A percentile compares a stretch with the other conserved stretches of the same genome.
These are phyloP conservation scores for Leucopsar rothschildi DNA, from an alignment of 2,113 vertebrate species.

Conservation along the genomic window DNA sequence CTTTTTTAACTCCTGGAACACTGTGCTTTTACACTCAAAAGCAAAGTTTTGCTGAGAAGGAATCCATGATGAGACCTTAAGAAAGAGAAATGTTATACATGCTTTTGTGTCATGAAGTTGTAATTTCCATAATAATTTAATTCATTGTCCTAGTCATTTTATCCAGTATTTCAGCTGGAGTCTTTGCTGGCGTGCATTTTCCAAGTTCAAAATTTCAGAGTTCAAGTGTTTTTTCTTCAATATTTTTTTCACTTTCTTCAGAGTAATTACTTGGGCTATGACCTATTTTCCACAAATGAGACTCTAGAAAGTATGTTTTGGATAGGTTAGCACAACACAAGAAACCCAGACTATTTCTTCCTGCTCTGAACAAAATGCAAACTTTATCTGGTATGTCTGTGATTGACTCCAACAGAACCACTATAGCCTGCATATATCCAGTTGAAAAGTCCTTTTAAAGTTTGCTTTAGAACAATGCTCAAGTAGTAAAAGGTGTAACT, in stretches of 20 bases:
- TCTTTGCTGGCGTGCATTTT: not conserved
- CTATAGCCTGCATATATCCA: not conserved
- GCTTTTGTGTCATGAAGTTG: not conserved
- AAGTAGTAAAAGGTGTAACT: not conserved
- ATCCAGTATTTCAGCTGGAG: not conserved
- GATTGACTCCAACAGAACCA: not conserved
- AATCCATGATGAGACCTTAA: not conserved
- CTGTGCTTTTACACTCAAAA: not conserved
- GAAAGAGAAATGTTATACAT: not conserved
- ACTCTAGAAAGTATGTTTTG: constrained; percentile 16
- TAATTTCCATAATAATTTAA: not conserved
- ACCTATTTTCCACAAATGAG: constrained; percentile 30
- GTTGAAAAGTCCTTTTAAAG: not conserved
- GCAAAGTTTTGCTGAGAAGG: not conserved
- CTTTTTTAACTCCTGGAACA: not conserved
- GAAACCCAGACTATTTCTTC: constrained; percentile 1
- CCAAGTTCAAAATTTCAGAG: not conserved
- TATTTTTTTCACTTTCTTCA: not conserved
- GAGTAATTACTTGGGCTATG: not conserved
- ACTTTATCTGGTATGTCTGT: not conserved
- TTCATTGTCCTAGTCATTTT: not conserved
- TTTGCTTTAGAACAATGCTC: not conserved
- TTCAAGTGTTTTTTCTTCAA: not conserved
- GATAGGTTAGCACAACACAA: not conserved
- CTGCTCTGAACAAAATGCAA: not conserved